Conservation (phyloP, 1,140 invertebrate genomes). For the Macrobrachium rosenbergii region DNA sequence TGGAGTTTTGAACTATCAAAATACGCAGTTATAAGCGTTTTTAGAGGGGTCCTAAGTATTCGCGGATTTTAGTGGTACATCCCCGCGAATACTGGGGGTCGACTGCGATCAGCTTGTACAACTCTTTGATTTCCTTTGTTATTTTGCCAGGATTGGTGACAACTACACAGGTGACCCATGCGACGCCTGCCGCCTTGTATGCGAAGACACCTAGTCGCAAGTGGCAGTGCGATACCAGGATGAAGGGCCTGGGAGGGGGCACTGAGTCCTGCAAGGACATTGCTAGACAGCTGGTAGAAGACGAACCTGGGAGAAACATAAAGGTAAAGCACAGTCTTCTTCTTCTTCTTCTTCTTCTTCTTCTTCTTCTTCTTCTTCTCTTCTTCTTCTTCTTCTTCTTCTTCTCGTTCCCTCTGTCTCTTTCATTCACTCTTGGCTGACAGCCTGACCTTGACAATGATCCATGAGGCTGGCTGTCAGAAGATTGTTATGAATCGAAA, state of each 20-base stretch:
- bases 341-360: no score
- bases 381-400: no score
- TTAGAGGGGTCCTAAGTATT: no score
- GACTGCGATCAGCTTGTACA: no score
- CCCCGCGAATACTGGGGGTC: no score
- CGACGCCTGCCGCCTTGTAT: constrained; percentile 88
- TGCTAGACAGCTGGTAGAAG: constrained; percentile 67
- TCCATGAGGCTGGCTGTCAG: neutral
- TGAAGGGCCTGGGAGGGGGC: neutral
- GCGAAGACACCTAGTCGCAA: constrained; percentile 79
- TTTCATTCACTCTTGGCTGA: no score
- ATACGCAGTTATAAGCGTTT: no score
- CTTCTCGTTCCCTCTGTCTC: no score
- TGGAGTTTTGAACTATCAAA: no score
- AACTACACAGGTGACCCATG: constrained; percentile 91
- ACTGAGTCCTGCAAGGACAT: constrained; percentile 66
- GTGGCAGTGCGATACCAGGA: constrained; percentile 81
- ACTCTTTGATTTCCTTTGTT: neutral
- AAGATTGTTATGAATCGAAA: constrained; percentile 62
- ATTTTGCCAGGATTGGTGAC: constrained; percentile 84
- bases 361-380: no score
- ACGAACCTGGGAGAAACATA: constrained; percentile 64
- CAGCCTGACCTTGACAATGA: no score
- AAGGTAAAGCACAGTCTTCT: neutral
- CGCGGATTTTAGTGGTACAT: no score